Conservation (phyloP, 2,797 vertebrate species). For the Corythornis leucogaster region DNA sequence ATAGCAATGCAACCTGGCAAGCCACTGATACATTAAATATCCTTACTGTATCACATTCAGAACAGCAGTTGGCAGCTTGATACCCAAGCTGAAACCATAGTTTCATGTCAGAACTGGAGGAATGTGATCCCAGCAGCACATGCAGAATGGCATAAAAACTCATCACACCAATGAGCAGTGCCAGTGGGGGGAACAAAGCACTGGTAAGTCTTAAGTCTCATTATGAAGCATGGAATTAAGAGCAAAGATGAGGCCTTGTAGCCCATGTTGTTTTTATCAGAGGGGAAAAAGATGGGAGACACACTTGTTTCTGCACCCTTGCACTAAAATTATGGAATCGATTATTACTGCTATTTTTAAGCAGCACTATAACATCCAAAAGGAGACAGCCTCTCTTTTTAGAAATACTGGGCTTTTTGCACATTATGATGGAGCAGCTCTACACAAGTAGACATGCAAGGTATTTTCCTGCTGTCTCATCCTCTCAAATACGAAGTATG, state of each 20-base stretch:
- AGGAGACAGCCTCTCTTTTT: neutral
- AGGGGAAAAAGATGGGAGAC: neutral
- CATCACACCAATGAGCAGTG: rapidly evolving
- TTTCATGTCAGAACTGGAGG: neutral
- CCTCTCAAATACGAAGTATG: neutral
- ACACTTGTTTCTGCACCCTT: neutral
- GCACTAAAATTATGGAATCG: neutral
- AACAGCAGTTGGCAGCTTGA: neutral
- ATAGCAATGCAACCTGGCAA: neutral
- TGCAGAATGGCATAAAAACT: neutral
- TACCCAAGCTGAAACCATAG: neutral
- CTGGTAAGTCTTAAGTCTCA: neutral
- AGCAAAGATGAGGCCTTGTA: neutral
- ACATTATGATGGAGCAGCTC: neutral
- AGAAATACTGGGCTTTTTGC: neutral
- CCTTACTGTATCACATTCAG: too few relatives aligned
- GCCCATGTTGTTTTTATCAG: neutral
- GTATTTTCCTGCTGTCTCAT: neutral
- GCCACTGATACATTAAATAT: neutral
- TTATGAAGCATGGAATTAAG: neutral
- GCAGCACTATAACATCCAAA: neutral
- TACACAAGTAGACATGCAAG: neutral
- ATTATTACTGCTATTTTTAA: neutral
- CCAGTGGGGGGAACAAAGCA: rapidly evolving
- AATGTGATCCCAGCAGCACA: neutral